phyloP scores from a whole-genome alignment of 2,797 vertebrate genomes.

The Limnodromus scolopaceus region DNA sequence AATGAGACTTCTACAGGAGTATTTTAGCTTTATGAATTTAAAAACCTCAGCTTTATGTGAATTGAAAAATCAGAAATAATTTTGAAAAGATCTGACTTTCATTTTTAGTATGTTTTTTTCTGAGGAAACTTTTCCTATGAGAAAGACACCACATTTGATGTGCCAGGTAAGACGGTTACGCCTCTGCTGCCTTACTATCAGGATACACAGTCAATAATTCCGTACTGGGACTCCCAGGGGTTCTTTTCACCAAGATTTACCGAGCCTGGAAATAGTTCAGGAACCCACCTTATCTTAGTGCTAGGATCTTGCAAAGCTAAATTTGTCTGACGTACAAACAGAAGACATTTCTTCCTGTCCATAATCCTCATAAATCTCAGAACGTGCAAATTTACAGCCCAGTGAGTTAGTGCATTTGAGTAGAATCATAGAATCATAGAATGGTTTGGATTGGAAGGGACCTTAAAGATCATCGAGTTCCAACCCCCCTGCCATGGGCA shows the following conservation, averaged over 20 bases:
- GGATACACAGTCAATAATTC: background rate
- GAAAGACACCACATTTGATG: background rate
- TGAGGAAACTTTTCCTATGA: background rate
- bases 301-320: background rate
- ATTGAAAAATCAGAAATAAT: background rate
- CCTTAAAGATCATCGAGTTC: too few relatives aligned
- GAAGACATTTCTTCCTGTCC: background rate
- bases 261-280: background rate
- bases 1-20: background rate
- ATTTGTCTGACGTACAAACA: background rate
- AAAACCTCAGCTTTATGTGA: background rate
- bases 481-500: too few relatives aligned
- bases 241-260: background rate
- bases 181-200: background rate
- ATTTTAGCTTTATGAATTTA: background rate
- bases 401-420: background rate
- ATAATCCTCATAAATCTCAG: background rate
- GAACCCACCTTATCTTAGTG: background rate
- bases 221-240: background rate
- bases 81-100: background rate
- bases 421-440: background rate
- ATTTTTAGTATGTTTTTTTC: background rate
- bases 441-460: too few relatives aligned
- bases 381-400: background rate
- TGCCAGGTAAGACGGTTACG: background rate